phyloP scores from a whole-genome alignment of 2,888 invertebrate species.

The Sturmia bella region DNA sequence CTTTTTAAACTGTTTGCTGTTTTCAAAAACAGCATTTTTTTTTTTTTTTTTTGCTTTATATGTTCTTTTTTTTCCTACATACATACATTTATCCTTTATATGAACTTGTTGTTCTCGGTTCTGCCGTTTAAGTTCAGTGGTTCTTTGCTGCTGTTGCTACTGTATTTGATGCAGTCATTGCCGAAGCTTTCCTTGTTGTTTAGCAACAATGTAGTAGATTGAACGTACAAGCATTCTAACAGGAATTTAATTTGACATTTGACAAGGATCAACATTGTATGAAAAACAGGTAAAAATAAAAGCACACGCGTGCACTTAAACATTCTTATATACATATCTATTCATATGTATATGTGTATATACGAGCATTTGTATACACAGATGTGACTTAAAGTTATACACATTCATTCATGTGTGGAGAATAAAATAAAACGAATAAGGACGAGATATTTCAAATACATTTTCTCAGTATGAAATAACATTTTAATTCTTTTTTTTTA shows the following conservation, averaged over 20 bases:
- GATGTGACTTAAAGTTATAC: not conserved
- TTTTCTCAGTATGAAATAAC: conserved; percentile 28
- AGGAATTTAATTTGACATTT: conserved; percentile 69
- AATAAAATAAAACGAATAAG: conserved; percentile 1
- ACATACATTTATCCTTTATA: conserved; percentile 26
- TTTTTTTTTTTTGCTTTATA: not conserved
- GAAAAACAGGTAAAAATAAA: conserved; percentile 53
- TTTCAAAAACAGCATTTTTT: not conserved
- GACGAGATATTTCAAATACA: conserved; percentile 18
- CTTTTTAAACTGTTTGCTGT: conserved; percentile 41
- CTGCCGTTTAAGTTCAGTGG: conserved; percentile 25
- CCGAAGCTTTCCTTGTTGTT: conserved; percentile 48
- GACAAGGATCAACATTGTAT: conserved; percentile 68
- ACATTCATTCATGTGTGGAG: conserved; percentile 2
- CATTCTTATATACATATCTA: too few relatives aligned
- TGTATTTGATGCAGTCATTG: conserved; percentile 7
- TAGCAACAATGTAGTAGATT: conserved; percentile 59
- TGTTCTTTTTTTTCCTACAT: not conserved
- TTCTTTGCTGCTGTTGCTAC: conserved; percentile 23
- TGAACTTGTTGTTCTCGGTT: conserved; percentile 40
- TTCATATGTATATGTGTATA: not conserved
- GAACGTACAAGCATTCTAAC: conserved; percentile 59
- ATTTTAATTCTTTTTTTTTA: conserved; percentile 1
- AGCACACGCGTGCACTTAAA: conserved; percentile 5
- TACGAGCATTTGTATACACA: not conserved